Evolutionary conservation across 2,888 invertebrate species (phyloP), one percentile per base, ranked within the genome.

Genomic region (Drosophila incognita): DNA sequence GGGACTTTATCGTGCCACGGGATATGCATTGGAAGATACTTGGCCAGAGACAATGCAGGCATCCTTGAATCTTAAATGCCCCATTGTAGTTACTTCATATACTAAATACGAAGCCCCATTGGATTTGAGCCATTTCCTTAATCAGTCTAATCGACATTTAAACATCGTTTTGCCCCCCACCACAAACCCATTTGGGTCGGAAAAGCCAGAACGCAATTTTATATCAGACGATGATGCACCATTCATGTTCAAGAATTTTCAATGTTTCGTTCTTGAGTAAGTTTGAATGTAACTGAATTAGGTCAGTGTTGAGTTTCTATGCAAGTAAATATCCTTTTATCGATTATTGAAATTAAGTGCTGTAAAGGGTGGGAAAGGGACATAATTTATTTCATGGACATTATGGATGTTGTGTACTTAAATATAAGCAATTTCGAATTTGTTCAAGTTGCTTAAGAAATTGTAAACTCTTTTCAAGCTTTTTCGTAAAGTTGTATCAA

Each of bases 171-270:
- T 94, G 0, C 94, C 94, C 11, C 95, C 95, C 0, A 93, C 93
- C 18, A 93, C 92, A 40, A 96, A 96, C 92, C 95, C 95, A 0
- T 96, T 95, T 82, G 94, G 95, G 0, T 96, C 96, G 51, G 94
- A 95, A 0, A 94, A 96, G 74, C 96, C 96, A 0, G 96, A 96
- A 79, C 94, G 96, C 56, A 96, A 96, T 87, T 96, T 96, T 76
- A 95, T 96, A 18, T 95, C 96, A 8, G 96, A 96, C 82, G 95
- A 96, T 72, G 94, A 95, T 53, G 94, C 94, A 54, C 96, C 96
- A 0, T 92, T 96, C 67, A 94, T 96, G 87, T 96, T 96, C 87
- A 96, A 96, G 90, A 96, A 96, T 93, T 95, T 95, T 91, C 96
- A 94, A 92, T 94, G 94, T 76, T 93, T 94, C 84, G 93, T 96